Base-by-base conservation (phyloP, 2,797 vertebrate genomes). In the Helostoma temminkii region DNA sequence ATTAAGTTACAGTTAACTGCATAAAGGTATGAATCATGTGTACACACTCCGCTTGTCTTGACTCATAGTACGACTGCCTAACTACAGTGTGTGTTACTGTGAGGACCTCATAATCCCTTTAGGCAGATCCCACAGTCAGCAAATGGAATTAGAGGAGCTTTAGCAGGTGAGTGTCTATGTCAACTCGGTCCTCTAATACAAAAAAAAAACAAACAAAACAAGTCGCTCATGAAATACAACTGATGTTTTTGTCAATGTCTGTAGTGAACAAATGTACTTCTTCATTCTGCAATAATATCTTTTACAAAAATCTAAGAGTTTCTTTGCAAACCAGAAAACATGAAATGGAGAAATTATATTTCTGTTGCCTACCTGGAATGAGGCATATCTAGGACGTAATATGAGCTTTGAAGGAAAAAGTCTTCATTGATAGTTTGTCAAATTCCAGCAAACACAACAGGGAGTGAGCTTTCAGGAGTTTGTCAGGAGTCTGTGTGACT, bases 71-170 rank as follows among this genome's bases (percentile, higher is more conserved):
- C 16, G 12, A 42, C 19, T 56, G 24, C 63, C 25, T 52, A 5
- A 12, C 68, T 43, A 1, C 37, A 53, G 62, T 21, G 9, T 66
- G 30, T 25, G 6, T 61, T 36, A 68, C 67, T 42, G 60, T 47
- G 45, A 75, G 21, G 74, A 68, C 42, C 26, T 68, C n/a, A 37
- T 81, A 83, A 91, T 75, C 85, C 39, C 50, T 66, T 77, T 46
- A 72, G 68, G 74, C 74, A 78, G 81, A 85, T 85, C 68, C 52
- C 58, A 47, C 22, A 12, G 41, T 81, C 76, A 80, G 82, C 79
- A 86, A 81, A 89, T 82, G 66, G 87, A 77, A 77, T 93, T 90
- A 92, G 25, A 59, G 64, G 65, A 84, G 80, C 71, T 88, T 91
- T 85, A 68, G 63, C 75, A 82, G 68, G 71, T 64, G 77, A 80